Evolutionary conservation across 2,113 vertebrate species (phyloP).

Genomic region (Lucifuga dentata): DNA sequence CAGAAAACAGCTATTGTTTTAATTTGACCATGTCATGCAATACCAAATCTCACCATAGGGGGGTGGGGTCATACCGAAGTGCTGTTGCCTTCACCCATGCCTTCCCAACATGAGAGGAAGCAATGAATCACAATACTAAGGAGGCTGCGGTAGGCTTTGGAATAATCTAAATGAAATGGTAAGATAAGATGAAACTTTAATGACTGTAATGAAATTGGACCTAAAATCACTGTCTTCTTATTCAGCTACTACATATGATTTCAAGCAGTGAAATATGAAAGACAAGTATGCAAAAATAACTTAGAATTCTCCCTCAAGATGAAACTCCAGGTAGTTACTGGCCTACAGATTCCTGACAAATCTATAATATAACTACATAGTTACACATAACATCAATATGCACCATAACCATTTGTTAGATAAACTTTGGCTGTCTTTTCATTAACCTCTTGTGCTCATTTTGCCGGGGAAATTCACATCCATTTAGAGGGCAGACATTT

Average conservation of each 20-base stretch:
- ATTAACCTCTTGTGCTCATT: constrained; percentile 42
- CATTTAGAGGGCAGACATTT: constrained; percentile 42
- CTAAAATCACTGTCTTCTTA: constrained; percentile 12
- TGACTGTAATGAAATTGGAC: constrained; percentile 33
- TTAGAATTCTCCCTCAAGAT: background rate
- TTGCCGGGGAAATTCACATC: constrained; percentile 29
- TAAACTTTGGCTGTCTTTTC: constrained; percentile 32
- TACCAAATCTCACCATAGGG: constrained; percentile 75
- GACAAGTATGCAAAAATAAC: constrained; percentile 7
- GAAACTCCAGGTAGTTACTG: background rate
- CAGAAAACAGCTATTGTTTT: constrained; percentile 4
- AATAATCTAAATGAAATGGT: constrained; percentile 40
- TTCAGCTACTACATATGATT: constrained; percentile 11
- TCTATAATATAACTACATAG: background rate
- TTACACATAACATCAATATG: background rate
- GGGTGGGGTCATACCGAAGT: constrained; percentile 80
- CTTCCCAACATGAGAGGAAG: constrained; percentile 39
- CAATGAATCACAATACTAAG: constrained; percentile 58
- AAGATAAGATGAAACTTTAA: constrained; percentile 44
- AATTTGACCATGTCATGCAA: constrained; percentile 50
- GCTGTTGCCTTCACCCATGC: constrained; percentile 53
- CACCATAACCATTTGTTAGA: constrained; percentile 11
- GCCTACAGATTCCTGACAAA: background rate
- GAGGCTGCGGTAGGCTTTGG: constrained; percentile 40
- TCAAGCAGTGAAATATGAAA: constrained; percentile 1